Evolutionary conservation across 2,888 invertebrate genomes (phyloP), one percentile per base, ranked within the genome.

Genomic region (Penaeus monodon): DNA sequence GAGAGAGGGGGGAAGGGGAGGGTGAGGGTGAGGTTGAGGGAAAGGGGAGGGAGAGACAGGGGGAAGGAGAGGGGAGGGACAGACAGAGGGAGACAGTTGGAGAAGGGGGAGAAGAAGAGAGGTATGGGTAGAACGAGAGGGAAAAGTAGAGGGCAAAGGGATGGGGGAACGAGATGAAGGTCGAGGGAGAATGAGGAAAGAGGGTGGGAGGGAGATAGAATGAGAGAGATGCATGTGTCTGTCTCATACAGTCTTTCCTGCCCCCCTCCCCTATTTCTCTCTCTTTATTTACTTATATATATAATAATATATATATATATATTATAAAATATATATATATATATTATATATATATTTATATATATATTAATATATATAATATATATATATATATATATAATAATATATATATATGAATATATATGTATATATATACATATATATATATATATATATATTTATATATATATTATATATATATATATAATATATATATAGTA

Each of bases 1-100:
- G 70, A 70, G n/a, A 70, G 70, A n/a, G 70, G n/a, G 70, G n/a
- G 70, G 33, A n/a, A 70, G 70, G n/a, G 70, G 33, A n/a, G n/a
- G 70, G n/a, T 24, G 33, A n/a, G 33, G 74, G 33, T 24, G 44
- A 33, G 33, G 74, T 29, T 29, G 44, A 33, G 33, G 74, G 33
- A 44, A 33, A 33, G 33, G 8, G 33, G 8, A 33, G 38, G 44
- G 38, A 6, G 33, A 33, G 70, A 44, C 38, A 44, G 38, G 76
- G 57, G 76, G 57, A 57, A 76, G 76, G 57, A 44, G 57, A 44
- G 38, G 76, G 57, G 33, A 33, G 33, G 33, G 33, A 3, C 33
- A 33, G 33, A 33, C 2, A 33, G 33, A 33, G 33, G 3, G 33
- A 33, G 33, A 33, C 2, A 3, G 3, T 1, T 1, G 3, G 33